phyloP scores from a whole-genome alignment of 2,888 invertebrate species.

The Torymus auratus region DNA sequence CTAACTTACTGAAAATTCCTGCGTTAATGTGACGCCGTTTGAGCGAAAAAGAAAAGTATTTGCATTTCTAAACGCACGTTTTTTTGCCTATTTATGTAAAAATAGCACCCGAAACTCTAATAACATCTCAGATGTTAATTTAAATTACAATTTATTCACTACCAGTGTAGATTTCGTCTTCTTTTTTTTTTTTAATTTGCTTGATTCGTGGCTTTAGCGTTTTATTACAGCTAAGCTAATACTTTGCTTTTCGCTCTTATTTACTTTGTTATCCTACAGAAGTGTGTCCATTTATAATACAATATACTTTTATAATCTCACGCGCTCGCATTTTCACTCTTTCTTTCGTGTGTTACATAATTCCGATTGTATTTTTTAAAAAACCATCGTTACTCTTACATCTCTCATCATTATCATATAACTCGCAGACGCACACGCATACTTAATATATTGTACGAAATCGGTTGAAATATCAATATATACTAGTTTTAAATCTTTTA shows the following conservation, averaged over 20 bases:
- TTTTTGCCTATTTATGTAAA: constrained; percentile 19
- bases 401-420: constrained; percentile 6
- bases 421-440: background rate
- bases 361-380: constrained; percentile 24
- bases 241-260: constrained; percentile 46
- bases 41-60: constrained; percentile 47
- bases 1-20: constrained; percentile 28
- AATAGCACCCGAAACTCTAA: constrained; percentile 34
- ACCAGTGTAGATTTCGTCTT: background rate
- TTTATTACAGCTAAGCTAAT: constrained; percentile 19
- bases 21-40: constrained; percentile 18
- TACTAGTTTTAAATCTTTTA: constrained; percentile 47
- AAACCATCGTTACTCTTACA: constrained; percentile 38
- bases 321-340: constrained; percentile 13
- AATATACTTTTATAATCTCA: constrained; percentile 45
- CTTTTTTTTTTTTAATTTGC: constrained; percentile 3
- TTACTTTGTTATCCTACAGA: constrained; percentile 46
- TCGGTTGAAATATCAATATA: constrained; percentile 42
- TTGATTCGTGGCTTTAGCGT: constrained; percentile 16
- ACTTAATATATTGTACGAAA: constrained; percentile 45
- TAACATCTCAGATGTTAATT: constrained; percentile 32
- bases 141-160: constrained; percentile 28
- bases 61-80: constrained; percentile 14
- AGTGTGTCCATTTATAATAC: constrained; percentile 53
- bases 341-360: constrained; percentile 34